These are phyloP conservation scores for Gandaritis pyraliata DNA, from an alignment of 2,888 invertebrate species.

Conservation along the genomic window DNA sequence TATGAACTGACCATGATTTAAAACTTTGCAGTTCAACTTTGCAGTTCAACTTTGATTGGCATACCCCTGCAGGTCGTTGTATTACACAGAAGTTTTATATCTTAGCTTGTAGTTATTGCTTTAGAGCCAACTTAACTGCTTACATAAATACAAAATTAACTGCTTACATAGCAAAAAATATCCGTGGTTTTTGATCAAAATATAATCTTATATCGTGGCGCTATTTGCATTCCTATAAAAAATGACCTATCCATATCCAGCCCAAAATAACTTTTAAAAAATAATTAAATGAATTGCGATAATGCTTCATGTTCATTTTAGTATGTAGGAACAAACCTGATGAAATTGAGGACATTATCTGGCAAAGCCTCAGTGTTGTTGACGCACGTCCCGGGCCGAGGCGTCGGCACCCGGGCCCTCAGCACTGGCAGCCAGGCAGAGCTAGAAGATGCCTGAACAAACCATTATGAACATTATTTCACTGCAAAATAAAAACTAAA, in stretches of 20 bases:
- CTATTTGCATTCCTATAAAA: too few relatives aligned
- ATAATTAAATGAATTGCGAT: too few relatives aligned
- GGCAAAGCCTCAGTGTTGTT: conserved; percentile 86
- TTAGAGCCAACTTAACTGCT: neutral
- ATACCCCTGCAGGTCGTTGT: too few relatives aligned
- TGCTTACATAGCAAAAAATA: neutral
- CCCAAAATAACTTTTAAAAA: too few relatives aligned
- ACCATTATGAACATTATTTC: conserved; percentile 5
- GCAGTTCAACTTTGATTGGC: too few relatives aligned
- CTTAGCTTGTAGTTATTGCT: neutral
- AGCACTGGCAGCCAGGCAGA: conserved; percentile 89
- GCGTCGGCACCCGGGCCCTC: conserved; percentile 85
- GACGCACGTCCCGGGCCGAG: conserved; percentile 87
- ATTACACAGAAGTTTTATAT: conserved; percentile 2
- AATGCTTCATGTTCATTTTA: too few relatives aligned
- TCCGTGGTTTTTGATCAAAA: neutral
- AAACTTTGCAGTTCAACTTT: too few relatives aligned
- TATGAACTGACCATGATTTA: too few relatives aligned
- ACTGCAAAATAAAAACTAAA: neutral
- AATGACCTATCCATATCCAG: too few relatives aligned
- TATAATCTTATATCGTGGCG: too few relatives aligned
- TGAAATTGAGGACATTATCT: conserved; percentile 88
- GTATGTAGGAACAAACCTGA: conserved; percentile 76
- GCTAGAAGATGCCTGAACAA: conserved; percentile 82
- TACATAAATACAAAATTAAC: neutral